A percentile compares a stretch with the other conserved stretches of the same genome.
Conservation (phyloP, 2,888 invertebrate species). For the Stictocephala bisonia region DNA sequence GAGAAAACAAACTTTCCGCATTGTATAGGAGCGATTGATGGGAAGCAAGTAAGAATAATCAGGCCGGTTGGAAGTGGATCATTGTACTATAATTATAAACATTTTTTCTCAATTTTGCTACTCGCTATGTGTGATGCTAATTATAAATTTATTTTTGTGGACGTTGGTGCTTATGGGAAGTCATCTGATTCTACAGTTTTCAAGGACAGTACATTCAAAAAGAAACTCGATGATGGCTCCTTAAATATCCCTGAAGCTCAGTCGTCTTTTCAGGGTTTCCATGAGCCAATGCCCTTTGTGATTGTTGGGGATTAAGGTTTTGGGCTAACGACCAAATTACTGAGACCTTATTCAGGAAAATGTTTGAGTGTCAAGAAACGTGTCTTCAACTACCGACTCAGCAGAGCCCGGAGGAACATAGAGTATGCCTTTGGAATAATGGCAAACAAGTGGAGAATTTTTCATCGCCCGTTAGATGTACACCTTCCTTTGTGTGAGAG, state of each 20-base stretch:
- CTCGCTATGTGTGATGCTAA: conserved; percentile 55
- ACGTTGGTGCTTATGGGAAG: conserved; percentile 56
- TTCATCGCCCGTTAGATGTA: conserved; percentile 59
- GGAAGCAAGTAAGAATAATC: conserved; percentile 54
- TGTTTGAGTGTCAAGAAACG: conserved; percentile 48
- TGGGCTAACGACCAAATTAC: conserved; percentile 45
- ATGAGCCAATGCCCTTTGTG: conserved; percentile 45
- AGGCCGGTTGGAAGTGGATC: conserved; percentile 55
- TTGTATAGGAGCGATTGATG: conserved; percentile 58
- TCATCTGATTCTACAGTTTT: conserved; percentile 32
- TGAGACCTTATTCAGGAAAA: conserved; percentile 52
- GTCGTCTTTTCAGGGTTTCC: conserved; percentile 4
- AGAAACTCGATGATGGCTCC: conserved; percentile 25
- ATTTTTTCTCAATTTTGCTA: conserved; percentile 56
- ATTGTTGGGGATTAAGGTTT: conserved; percentile 56
- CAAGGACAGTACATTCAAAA: conserved; percentile 24
- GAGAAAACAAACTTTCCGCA: conserved; percentile 57
- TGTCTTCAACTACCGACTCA: conserved; percentile 55
- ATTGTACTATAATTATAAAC: conserved; percentile 58
- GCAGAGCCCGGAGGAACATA: conserved; percentile 52
- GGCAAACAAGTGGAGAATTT: conserved; percentile 61
- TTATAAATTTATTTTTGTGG: conserved; percentile 57
- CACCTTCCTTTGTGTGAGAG: conserved; percentile 41
- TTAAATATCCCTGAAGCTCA: conserved; percentile 35
- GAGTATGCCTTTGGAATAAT: conserved; percentile 57